Evolutionary conservation across 1,140 invertebrate genomes (phyloP).

Genomic region (Drosophila paulistorum): DNA sequence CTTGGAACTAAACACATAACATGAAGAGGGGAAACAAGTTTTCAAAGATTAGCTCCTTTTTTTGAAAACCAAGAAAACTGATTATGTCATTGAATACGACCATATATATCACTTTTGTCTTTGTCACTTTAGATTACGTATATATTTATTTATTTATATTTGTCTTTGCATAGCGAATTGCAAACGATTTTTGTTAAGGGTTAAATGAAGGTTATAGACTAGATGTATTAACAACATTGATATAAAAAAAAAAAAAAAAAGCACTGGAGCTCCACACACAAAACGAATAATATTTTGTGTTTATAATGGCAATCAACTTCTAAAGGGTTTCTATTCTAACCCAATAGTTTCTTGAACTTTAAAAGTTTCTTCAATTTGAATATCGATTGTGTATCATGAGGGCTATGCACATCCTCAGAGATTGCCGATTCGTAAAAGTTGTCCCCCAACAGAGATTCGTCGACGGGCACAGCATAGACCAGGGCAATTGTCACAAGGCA

Average conservation of each 20-base stretch:
- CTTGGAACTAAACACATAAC: conserved; percentile 5
- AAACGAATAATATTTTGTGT: conserved; percentile 31
- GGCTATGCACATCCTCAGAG: conserved; percentile 62
- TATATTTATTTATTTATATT: conserved; percentile 1
- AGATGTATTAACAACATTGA: background rate
- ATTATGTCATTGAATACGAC: conserved; percentile 5
- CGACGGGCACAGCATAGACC: conserved; percentile 68
- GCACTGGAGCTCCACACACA: conserved; percentile 25
- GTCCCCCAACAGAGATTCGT: conserved; percentile 72
- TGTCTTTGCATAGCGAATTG: background rate
- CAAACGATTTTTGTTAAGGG: conserved; percentile 1
- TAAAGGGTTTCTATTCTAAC: conserved; percentile 33
- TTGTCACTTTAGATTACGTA: conserved; percentile 9
- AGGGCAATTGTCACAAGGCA: conserved; percentile 62
- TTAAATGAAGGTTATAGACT: conserved; percentile 10
- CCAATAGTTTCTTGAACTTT: conserved; percentile 71
- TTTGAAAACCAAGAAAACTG: background rate
- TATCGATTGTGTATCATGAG: conserved; percentile 70
- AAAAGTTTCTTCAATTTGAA: conserved; percentile 81
- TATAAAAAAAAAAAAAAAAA: background rate
- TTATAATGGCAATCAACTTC: background rate
- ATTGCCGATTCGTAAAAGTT: conserved; percentile 54
- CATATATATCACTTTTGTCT: background rate
- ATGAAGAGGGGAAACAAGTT: conserved; percentile 1
- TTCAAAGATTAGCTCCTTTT: conserved; percentile 5